Evolutionary conservation across 2,113 vertebrate genomes (phyloP), one percentile per base, ranked within the genome.

Genomic region (Dipodomys merriami): DNA sequence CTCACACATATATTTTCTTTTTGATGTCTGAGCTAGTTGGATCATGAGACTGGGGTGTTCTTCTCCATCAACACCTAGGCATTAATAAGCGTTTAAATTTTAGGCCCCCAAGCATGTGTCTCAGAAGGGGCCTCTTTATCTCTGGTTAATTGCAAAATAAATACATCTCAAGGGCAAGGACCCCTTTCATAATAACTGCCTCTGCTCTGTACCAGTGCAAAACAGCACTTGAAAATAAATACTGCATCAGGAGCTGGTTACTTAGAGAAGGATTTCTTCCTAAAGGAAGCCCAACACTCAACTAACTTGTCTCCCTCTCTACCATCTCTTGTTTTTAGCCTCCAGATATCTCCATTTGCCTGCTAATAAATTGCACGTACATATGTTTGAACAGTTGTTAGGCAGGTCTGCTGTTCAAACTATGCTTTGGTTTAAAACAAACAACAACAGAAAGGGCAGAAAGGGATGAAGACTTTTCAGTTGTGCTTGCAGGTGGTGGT

Each of bases 331-430:
- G 19, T 9, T 91, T 81, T 94, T 89, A 92, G 92, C 86, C 82
- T 93, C 76, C 80, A 91, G 69, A 77, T 89, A 88, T 44, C 90
- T 91, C 92, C 69, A 88, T 89, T 94, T 95, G 77, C 83, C 90
- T 68, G 74, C 88, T 90, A 92, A 62, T 94, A 96, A 94, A 65
- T 83, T 85, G 89, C 68, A 83, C 44, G 2, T 90, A 90, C 91
- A n/a, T 72, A 60, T 94, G 86, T 97, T 96, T 96, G 77, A 96
- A 92, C 92, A 94, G 93, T 94, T 95, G 86, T 94, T 94, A 79
- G 92, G 81, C 87, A 92, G 94, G 80, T 93, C 91, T 93, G 83
- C 91, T 2, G 6, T 89, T 95, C 87, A 94, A 77, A 94, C 77
- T 91, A 72, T 87, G 86, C 91, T 83, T 95, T 93, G 77, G 83